A percentile compares a stretch with the other conserved stretches of the same genome.
Evolutionary conservation across 2,797 vertebrate genomes (phyloP).

Genomic region (Ibycter americanus): DNA sequence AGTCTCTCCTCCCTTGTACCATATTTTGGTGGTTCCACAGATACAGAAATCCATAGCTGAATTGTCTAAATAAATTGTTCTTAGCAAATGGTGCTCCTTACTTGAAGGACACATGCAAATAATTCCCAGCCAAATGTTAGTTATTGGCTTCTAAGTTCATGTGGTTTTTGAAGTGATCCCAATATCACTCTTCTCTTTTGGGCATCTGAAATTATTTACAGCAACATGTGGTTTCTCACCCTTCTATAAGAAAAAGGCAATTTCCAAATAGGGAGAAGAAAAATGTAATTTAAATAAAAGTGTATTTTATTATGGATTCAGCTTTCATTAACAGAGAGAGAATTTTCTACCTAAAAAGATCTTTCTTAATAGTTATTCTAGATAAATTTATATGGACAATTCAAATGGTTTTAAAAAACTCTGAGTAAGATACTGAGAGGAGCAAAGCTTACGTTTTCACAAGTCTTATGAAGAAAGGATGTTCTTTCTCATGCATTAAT

Average conservation of each 20-base stretch:
- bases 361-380: background rate
- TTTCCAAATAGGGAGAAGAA: background rate
- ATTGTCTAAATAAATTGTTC: background rate
- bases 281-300: background rate
- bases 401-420: background rate
- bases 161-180: background rate
- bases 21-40: background rate
- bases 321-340: background rate
- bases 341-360: background rate
- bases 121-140: constrained; percentile 3
- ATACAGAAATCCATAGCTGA: background rate
- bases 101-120: constrained; percentile 3
- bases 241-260: background rate
- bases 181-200: background rate
- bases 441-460: background rate
- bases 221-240: background rate
- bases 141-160: background rate
- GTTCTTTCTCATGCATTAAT: background rate
- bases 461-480: background rate
- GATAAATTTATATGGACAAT: background rate
- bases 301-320: background rate
- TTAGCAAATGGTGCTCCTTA: background rate
- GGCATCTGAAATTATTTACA: constrained; percentile 19
- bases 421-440: background rate
- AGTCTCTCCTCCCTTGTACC: background rate